phyloP scores from a whole-genome alignment of 2,797 vertebrate genomes.

The Loriculus beryllinus region DNA sequence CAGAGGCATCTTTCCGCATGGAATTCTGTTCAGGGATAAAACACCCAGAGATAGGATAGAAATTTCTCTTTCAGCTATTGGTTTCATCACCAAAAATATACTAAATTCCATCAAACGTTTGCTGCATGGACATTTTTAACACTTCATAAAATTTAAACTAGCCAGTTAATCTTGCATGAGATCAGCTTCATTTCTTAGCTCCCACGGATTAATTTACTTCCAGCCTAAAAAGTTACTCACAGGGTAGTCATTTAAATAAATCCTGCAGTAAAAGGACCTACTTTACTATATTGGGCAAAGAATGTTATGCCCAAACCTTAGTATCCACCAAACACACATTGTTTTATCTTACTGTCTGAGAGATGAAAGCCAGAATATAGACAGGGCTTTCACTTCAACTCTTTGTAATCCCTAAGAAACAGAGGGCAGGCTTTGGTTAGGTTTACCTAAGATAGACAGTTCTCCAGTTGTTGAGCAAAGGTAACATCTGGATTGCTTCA shows the following conservation, averaged over 20 bases:
- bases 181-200: constrained; percentile 4
- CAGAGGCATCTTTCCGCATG: background rate
- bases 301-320: background rate
- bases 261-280: background rate
- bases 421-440: background rate
- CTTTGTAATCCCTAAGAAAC: background rate
- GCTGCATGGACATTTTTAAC: background rate
- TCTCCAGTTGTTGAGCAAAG: background rate
- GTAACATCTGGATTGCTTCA: background rate
- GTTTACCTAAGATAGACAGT: background rate
- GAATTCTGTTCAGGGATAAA: background rate
- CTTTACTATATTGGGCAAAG: background rate
- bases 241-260: background rate
- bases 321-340: background rate
- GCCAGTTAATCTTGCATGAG: background rate
- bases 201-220: background rate
- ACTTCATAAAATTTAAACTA: background rate
- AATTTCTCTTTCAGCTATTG: background rate
- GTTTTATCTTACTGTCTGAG: background rate
- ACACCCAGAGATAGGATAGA: background rate
- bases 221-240: background rate
- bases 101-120: background rate
- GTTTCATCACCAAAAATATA: background rate
- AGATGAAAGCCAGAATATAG: background rate
- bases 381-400: background rate